Evolutionary conservation across 1,140 invertebrate species (phyloP), one percentile per base, ranked within the genome.

Genomic region (Patella vulgata): DNA sequence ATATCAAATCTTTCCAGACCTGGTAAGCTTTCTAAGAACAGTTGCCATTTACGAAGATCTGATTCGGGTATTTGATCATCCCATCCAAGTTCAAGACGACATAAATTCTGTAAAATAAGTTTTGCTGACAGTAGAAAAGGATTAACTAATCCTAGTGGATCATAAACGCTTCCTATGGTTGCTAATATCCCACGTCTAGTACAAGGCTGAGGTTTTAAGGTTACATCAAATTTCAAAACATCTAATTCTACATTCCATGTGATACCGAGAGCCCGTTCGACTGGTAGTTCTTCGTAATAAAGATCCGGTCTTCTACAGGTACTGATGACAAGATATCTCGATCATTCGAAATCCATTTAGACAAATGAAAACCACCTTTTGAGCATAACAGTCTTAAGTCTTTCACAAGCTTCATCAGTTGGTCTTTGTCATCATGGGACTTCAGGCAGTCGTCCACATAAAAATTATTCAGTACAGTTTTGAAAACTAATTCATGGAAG

Each of bases 371-470:
- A n/a, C 61, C 66, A 39, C 61, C 60, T 14, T 43, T 46, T 39
- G 30, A 1, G 14, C 48, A 31, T 0, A 64, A 2, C 39, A 42
- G 8, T 44, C 23, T 36, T 23, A 63, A 33, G 33, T 55, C 52
- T 11, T 17, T n/a, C 28, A 39, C 27, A 59, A 25, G 14, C 39
- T 25, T 27, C 23, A 28, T 51, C 8, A 44, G 19, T 21, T 27
- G 19, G 27, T 14, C 17, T 25, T 25, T 39, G 19, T 40, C n/a
- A n/a, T n/a, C n/a, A n/a, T n/a, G n/a, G 12, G 55, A 58, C 31
- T 59, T 67, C 40, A 67, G 27, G 17, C 54, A 54, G 48, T 71
- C 64, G 51, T 71, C 64, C 0, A 71, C 46, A 47, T 71, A 68
- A 43, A 71, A 67, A 44, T 67, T 50, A 12, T 56, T 54, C 17